These are phyloP conservation scores for Alethe diademata DNA, from an alignment of 2,113 vertebrate species.

Conservation along the genomic window DNA sequence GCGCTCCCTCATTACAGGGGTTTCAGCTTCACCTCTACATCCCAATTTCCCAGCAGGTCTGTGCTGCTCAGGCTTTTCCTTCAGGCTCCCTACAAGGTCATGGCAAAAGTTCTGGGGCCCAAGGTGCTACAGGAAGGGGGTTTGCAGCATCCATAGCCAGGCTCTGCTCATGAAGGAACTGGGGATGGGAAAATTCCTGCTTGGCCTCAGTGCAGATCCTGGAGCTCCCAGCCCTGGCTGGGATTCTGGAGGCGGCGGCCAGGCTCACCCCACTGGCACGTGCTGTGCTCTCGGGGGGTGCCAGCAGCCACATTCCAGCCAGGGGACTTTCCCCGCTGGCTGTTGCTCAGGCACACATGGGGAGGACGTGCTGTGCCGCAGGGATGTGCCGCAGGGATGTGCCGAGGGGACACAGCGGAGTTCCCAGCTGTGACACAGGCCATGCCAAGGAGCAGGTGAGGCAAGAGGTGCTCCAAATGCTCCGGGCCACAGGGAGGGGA, in stretches of 20 bases:
- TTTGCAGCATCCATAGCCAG: accelerated
- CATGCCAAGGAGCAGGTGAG: not conserved
- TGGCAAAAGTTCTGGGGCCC: not conserved
- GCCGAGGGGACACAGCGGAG: accelerated
- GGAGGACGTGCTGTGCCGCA: not conserved
- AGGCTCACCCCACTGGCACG: not conserved
- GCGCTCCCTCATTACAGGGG: not conserved
- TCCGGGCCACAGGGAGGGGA: not conserved
- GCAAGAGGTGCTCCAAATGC: not conserved
- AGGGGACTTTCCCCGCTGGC: not conserved
- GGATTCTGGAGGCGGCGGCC: accelerated
- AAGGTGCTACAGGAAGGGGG: not conserved
- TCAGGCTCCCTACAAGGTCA: not conserved
- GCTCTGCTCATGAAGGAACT: not conserved
- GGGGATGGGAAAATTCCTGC: not conserved
- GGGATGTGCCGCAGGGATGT: not conserved
- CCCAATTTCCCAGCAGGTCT: not conserved
- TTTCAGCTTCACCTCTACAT: accelerated
- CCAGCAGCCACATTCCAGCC: not conserved
- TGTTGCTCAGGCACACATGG: not conserved
- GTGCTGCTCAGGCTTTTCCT: not conserved
- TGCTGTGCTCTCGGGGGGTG: not conserved
- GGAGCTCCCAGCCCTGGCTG: not conserved
- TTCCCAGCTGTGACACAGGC: not conserved
- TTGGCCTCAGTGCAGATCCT: accelerated